A percentile compares a stretch with the other conserved stretches of the same genome.
These are phyloP conservation scores for Delichon dasypus DNA, from an alignment of 2,797 vertebrate species.

Conservation along the genomic window DNA sequence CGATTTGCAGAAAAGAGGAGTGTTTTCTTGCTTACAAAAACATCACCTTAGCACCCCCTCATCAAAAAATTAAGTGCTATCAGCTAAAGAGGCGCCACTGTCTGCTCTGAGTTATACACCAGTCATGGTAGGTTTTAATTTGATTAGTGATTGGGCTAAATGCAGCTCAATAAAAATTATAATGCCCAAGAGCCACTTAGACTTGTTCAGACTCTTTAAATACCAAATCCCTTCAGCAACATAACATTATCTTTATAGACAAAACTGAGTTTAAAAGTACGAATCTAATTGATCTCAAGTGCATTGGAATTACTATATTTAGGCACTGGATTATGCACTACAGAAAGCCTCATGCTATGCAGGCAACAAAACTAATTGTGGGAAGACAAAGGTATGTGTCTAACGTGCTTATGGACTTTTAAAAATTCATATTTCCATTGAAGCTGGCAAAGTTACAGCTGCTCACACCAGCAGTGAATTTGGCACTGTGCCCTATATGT, in stretches of 20 bases:
- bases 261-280: constrained; percentile 67
- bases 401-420: constrained; percentile 52
- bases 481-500: neutral
- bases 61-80: neutral
- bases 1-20: neutral
- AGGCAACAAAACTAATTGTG: constrained; percentile 62
- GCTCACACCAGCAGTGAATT: constrained; percentile 56
- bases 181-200: constrained; percentile 58
- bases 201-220: constrained; percentile 58
- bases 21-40: neutral
- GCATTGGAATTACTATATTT: constrained; percentile 65
- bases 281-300: constrained; percentile 70
- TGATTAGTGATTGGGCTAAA: constrained; percentile 62
- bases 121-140: constrained; percentile 59
- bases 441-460: constrained; percentile 44
- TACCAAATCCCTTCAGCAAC: constrained; percentile 57
- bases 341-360: constrained; percentile 53
- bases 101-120: constrained; percentile 1
- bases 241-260: constrained; percentile 57
- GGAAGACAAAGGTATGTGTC: constrained; percentile 59
- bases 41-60: neutral
- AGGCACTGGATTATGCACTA: constrained; percentile 49
- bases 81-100: neutral
- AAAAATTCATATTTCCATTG: constrained; percentile 49
- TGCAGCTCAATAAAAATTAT: constrained; percentile 61